These are phyloP conservation scores for Elgaria multicarinata DNA, from an alignment of 2,113 vertebrate genomes.

Conservation along the genomic window DNA sequence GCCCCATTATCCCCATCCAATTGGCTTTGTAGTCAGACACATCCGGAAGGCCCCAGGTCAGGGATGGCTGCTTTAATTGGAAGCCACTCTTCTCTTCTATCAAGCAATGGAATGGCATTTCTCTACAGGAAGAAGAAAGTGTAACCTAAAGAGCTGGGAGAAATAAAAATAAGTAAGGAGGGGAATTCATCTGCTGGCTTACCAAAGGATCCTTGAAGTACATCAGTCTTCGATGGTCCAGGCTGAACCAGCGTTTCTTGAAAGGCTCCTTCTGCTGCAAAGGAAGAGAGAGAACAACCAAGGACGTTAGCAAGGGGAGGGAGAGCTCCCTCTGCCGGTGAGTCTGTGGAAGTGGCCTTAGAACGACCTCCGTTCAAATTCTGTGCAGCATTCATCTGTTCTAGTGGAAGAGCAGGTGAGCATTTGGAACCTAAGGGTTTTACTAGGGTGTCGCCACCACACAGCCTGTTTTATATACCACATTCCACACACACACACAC, in stretches of 20 bases:
- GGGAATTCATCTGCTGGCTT: constrained; percentile 34
- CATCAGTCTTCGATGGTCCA: constrained; percentile 91
- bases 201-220: constrained; percentile 95
- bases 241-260: constrained; percentile 93
- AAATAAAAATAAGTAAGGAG: background rate
- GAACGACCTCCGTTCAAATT: background rate
- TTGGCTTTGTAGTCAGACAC: background rate
- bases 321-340: constrained; percentile 66
- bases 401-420: no score
- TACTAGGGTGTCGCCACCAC: background rate
- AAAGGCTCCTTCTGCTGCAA: constrained; percentile 90
- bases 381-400: background rate
- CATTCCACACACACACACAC: no score
- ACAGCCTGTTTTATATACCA: background rate
- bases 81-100: background rate
- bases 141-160: background rate
- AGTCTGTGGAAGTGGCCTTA: constrained; percentile 4
- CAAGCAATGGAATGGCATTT: no score
- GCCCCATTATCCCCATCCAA: no score
- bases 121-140: background rate
- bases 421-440: background rate
- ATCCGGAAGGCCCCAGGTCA: background rate
- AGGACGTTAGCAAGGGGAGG: constrained; percentile 34
- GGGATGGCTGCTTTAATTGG: background rate
- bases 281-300: constrained; percentile 30